These are phyloP conservation scores for Dipodomys spectabilis DNA, from an alignment of 2,113 vertebrate genomes.

Conservation along the genomic window DNA sequence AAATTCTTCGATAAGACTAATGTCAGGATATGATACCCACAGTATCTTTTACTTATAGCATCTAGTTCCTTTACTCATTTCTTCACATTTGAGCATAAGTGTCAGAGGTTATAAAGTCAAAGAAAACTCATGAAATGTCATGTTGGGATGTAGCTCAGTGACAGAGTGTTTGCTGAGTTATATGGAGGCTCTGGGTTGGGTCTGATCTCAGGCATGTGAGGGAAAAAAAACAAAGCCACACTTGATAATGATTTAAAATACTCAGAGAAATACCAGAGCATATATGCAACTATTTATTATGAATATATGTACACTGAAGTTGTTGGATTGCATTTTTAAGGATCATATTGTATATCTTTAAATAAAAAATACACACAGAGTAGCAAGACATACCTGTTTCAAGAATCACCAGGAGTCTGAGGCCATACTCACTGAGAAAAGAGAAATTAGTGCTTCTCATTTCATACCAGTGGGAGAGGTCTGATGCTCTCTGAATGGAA, in stretches of 20 bases:
- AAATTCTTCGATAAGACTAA: slow-evolving; percentile 8
- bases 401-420: neutral
- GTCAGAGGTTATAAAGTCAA: slow-evolving; percentile 25
- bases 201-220: too few relatives aligned
- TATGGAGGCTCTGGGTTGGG: neutral
- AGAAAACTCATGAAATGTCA: neutral
- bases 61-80: slow-evolving; percentile 40
- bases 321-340: neutral
- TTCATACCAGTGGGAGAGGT: neutral
- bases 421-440: neutral
- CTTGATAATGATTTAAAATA: slow-evolving; percentile 28
- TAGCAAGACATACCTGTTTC: neutral
- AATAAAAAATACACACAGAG: neutral
- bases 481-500: neutral
- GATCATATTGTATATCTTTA: neutral
- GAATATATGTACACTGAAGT: neutral
- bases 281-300: neutral
- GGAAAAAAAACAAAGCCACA: neutral
- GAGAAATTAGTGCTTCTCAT: neutral
- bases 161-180: neutral
- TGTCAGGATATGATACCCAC: neutral
- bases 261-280: neutral
- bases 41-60: slow-evolving; percentile 3
- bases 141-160: neutral
- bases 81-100: neutral